Percentiles rank a stretch among this genome's conserved stretches.
Evolutionary conservation across 2,797 vertebrate species (phyloP).

Genomic region (Sebastes steindachneri): DNA sequence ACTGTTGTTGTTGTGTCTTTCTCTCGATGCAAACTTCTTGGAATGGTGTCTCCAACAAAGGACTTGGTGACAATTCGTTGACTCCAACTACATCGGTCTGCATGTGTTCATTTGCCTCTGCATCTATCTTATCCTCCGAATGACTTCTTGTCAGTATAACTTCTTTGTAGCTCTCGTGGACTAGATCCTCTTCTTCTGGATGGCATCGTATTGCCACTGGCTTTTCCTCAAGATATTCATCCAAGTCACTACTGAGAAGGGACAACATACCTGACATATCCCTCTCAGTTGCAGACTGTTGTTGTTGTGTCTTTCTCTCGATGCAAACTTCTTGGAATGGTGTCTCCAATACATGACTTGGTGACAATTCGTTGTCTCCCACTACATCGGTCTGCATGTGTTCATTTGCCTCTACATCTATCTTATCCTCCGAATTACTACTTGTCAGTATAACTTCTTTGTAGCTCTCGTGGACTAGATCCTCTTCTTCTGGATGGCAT

Average conservation of each 20-base stretch:
- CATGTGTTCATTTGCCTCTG: neutral
- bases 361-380: neutral
- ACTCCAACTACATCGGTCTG: neutral
- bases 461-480: slow-evolving; percentile 19
- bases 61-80: neutral
- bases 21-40: neutral
- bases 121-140: neutral
- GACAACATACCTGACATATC: slow-evolving; percentile 55
- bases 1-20: neutral
- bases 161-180: slow-evolving; percentile 51
- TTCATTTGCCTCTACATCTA: neutral
- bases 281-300: neutral
- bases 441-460: slow-evolving; percentile 22
- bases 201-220: neutral
- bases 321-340: too few species aligned
- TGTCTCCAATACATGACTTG: too few species aligned
- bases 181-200: neutral
- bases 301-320: neutral
- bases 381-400: neutral
- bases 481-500: neutral
- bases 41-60: neutral
- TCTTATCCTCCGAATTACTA: neutral
- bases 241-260: slow-evolving; percentile 49
- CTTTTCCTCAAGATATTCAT: slow-evolving; percentile 29
- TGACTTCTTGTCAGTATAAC: neutral